These are phyloP conservation scores for Tanypteryx hageni DNA, from an alignment of 2,888 invertebrate species.

Conservation along the genomic window DNA sequence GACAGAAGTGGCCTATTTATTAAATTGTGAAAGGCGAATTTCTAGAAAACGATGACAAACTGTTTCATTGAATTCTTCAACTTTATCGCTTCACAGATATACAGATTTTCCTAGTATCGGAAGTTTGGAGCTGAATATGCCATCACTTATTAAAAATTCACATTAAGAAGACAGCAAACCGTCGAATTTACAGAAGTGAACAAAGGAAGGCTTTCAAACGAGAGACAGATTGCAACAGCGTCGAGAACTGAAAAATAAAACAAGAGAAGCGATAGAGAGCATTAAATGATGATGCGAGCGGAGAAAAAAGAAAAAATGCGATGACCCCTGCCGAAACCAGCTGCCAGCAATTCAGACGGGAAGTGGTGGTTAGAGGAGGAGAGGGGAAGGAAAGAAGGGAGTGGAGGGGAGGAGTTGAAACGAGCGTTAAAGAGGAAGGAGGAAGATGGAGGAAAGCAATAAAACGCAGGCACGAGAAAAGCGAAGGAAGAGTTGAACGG, in stretches of 20 bases:
- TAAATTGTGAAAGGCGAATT: too few relatives aligned
- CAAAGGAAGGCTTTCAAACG: neutral
- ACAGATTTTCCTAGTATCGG: too few relatives aligned
- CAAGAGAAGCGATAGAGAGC: neutral
- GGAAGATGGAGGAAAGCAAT: neutral
- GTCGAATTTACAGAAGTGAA: neutral
- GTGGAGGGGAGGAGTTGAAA: neutral
- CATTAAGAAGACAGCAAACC: too few relatives aligned
- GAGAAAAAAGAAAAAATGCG: slow-evolving; percentile 7
- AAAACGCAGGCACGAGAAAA: slow-evolving; percentile 33
- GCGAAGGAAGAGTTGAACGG: neutral
- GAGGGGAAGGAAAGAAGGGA: neutral
- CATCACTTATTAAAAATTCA: too few relatives aligned
- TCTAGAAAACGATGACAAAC: too few relatives aligned
- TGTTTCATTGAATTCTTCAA: too few relatives aligned
- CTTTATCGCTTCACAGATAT: too few relatives aligned
- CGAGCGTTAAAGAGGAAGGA: neutral
- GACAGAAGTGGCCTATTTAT: too few relatives aligned
- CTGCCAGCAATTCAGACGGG: slow-evolving; percentile 31
- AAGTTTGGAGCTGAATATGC: too few relatives aligned
- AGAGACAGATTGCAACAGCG: neutral
- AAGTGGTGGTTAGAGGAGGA: neutral
- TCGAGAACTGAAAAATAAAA: neutral
- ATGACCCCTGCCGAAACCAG: slow-evolving; percentile 51
- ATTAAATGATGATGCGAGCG: slow-evolving; percentile 46